These are phyloP conservation scores for Acleris cristana DNA, from an alignment of 2,888 invertebrate genomes.

Conservation along the genomic window DNA sequence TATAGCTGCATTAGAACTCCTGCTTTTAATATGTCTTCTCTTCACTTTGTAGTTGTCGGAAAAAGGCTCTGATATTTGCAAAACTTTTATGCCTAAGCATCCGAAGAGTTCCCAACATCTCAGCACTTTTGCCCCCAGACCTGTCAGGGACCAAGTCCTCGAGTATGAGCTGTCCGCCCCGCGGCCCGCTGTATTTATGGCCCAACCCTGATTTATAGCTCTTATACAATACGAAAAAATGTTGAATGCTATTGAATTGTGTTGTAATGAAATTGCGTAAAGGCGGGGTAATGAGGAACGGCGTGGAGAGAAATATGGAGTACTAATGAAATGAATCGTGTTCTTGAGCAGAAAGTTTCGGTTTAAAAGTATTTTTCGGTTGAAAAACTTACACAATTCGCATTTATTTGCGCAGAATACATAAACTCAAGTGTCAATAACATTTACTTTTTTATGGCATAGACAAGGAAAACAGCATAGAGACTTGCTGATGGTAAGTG, in stretches of 20 bases:
- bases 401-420: not conserved
- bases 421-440: too few species aligned
- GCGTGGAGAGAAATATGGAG: constrained; percentile 22
- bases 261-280: constrained; percentile 37
- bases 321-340: constrained; percentile 27
- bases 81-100: constrained; percentile 28
- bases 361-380: not conserved
- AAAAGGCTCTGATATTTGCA: not conserved
- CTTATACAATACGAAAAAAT: constrained; percentile 32
- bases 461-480: too few species aligned
- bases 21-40: too few species aligned
- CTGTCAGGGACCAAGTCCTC: constrained; percentile 46
- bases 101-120: constrained; percentile 15
- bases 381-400: constrained; percentile 3
- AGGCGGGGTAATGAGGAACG: constrained; percentile 37
- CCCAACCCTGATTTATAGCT: constrained; percentile 68
- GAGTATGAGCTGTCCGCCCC: constrained; percentile 52
- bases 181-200: constrained; percentile 64
- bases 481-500: too few species aligned
- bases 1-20: too few species aligned
- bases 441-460: too few species aligned
- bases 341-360: too few species aligned
- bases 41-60: too few species aligned
- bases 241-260: constrained; percentile 51
- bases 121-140: constrained; percentile 35